A percentile compares a stretch with the other conserved stretches of the same genome.
Conservation (phyloP, 2,797 vertebrate genomes). For the Cynopterus sphinx region DNA sequence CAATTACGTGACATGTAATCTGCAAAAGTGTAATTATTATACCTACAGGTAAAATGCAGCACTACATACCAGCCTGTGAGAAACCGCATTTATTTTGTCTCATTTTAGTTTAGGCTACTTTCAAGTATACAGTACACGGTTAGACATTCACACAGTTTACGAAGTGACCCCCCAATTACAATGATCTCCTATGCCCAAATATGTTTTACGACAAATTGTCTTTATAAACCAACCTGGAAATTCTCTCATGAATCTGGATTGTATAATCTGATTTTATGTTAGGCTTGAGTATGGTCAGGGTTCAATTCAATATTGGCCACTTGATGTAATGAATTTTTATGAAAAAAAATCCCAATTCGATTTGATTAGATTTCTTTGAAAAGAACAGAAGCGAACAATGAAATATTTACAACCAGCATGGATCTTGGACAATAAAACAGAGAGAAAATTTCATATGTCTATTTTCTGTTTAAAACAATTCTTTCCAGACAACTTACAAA, state of each 20-base stretch:
- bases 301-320: neutral
- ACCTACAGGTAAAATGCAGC: constrained; percentile 16
- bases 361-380: constrained; percentile 33
- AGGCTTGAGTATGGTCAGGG: neutral
- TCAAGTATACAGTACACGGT: too few species aligned
- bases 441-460: neutral
- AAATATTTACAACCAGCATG: neutral
- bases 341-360: neutral
- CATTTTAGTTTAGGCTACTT: too few species aligned
- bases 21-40: neutral
- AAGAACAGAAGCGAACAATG: neutral
- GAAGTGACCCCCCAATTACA: neutral
- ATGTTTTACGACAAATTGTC: neutral
- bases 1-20: neutral
- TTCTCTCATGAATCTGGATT: constrained; percentile 3
- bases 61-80: neutral
- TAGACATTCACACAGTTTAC: too few species aligned
- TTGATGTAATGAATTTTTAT: neutral
- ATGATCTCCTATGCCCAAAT: neutral
- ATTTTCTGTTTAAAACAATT: constrained; percentile 17
- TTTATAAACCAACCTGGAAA: neutral
- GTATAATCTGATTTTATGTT: neutral
- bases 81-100: neutral
- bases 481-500: neutral
- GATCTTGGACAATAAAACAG: neutral